Evolutionary conservation across 2,888 invertebrate genomes (phyloP).

Genomic region (Leptura quadrifasciata): DNA sequence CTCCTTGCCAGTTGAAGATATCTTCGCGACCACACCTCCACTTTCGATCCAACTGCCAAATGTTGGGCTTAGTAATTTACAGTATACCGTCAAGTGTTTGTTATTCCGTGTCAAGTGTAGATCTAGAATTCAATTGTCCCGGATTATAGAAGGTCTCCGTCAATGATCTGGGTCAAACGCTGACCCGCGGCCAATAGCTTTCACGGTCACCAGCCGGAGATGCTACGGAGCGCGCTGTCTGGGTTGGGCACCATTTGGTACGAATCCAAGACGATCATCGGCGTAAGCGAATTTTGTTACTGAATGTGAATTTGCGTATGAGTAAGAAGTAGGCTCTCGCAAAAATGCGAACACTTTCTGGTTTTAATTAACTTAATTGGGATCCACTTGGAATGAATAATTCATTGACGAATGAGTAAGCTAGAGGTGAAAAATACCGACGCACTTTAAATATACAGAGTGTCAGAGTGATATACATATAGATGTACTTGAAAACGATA

Average conservation of each 20-base stretch:
- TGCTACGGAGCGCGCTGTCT: conserved; percentile 37
- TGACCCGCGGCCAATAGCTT: conserved; percentile 64
- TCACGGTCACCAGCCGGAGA: conserved; percentile 64
- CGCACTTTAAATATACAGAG: no score
- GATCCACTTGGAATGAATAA: background rate
- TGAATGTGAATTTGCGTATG: background rate
- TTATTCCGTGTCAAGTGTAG: conserved; percentile 57
- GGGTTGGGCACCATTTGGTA: conserved; percentile 30
- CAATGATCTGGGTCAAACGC: conserved; percentile 63
- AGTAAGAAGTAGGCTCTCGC: conserved; percentile 10
- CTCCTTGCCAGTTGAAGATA: background rate
- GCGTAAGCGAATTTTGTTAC: conserved; percentile 14
- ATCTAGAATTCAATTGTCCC: conserved; percentile 58
- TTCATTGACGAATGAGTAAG: background rate
- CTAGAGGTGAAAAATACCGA: no score
- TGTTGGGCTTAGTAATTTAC: background rate
- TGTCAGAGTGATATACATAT: no score
- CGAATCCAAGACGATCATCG: conserved; percentile 3
- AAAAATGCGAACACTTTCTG: conserved; percentile 27
- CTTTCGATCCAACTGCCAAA: conserved; percentile 11
- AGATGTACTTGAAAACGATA: no score
- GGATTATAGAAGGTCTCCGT: conserved; percentile 52
- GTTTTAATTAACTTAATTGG: conserved; percentile 14
- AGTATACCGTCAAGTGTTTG: conserved; percentile 33
- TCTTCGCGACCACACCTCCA: conserved; percentile 5